Conservation (phyloP, 2,113 vertebrate species). For the Apaloderma vittatum region DNA sequence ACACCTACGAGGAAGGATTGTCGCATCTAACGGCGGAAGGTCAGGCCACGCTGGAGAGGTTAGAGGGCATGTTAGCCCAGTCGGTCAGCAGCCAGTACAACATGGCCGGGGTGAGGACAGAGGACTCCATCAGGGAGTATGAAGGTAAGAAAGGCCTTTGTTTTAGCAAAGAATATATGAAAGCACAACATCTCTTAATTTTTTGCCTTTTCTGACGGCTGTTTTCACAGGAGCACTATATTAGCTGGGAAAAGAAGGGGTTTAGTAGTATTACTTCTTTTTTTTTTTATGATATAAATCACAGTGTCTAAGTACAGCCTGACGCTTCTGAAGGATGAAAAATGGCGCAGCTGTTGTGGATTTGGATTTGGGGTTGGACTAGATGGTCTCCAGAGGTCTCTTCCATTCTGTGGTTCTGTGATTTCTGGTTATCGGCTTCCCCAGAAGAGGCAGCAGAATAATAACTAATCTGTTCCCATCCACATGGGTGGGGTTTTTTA, state of each 20-base stretch:
- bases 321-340: background rate
- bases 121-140: constrained; percentile 82
- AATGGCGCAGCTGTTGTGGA: background rate
- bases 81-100: constrained; percentile 91
- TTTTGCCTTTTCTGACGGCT: background rate
- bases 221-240: background rate
- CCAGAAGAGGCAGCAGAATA: background rate
- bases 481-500: background rate
- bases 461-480: background rate
- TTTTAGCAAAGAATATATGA: background rate
- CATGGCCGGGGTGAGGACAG: constrained; percentile 96
- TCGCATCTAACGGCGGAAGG: constrained; percentile 91
- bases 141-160: constrained; percentile 83
- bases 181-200: background rate
- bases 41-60: constrained; percentile 91
- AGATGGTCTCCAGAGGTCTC: too few relatives aligned
- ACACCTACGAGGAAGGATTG: constrained; percentile 95
- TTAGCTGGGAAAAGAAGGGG: background rate
- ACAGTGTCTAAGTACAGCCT: background rate
- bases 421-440: background rate
- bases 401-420: too few relatives aligned
- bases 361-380: too few relatives aligned
- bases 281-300: background rate
- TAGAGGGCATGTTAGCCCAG: constrained; percentile 95
- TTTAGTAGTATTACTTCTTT: background rate